Conservation (phyloP, 2,797 vertebrate genomes). For the Macroramphosus scolopax region DNA sequence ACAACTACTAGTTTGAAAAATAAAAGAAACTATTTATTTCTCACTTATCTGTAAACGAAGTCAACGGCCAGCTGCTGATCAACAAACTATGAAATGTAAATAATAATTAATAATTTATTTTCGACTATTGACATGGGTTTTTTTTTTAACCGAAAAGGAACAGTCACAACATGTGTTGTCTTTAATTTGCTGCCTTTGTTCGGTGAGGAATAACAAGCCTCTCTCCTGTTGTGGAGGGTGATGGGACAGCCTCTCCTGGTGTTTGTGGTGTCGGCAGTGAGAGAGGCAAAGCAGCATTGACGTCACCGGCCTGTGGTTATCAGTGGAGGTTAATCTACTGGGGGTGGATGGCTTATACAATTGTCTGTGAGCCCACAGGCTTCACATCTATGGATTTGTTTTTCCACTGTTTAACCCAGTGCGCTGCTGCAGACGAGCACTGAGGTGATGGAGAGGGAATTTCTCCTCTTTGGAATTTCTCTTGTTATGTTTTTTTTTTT, state of each 20-base stretch:
- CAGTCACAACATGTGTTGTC: no score
- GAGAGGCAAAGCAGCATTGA: constrained; percentile 62
- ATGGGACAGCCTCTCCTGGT: constrained; percentile 12
- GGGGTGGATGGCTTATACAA: constrained; percentile 74
- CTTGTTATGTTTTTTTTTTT: constrained; percentile 7
- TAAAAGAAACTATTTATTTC: no score
- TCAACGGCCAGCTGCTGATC: no score
- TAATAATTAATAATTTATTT: no score
- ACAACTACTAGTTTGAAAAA: no score
- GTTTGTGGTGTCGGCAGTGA: constrained; percentile 27
- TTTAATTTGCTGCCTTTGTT: no score
- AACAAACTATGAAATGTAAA: no score
- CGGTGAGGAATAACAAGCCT: no score
- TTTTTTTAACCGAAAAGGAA: no score
- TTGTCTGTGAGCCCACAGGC: constrained; percentile 71
- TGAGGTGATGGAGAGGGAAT: constrained; percentile 35
- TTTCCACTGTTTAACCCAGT: constrained; percentile 59
- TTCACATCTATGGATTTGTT: constrained; percentile 70
- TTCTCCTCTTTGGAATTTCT: constrained; percentile 45
- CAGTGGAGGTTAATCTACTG: constrained; percentile 74
- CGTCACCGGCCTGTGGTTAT: constrained; percentile 71
- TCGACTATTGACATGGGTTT: no score
- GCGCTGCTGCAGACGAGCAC: constrained; percentile 40
- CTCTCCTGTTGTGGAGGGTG: background rate
- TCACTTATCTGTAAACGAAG: no score